Conservation (phyloP, 1,140 invertebrate species). For the Meloidogyne exigua region DNA sequence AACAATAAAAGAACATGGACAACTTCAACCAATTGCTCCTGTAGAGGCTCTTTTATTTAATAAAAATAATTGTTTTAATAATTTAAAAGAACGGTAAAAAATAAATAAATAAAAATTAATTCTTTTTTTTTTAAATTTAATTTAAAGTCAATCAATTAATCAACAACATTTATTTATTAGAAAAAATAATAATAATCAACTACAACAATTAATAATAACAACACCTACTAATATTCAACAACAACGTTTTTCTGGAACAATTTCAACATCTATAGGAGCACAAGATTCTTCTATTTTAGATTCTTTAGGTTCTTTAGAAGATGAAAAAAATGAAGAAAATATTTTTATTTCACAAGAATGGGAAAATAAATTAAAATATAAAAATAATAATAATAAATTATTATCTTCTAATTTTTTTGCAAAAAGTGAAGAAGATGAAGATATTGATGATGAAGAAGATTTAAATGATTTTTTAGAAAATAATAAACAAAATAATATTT, state of each 20-base stretch:
- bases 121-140: background rate
- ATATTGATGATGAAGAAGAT: constrained; percentile 28
- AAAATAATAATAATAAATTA: background rate
- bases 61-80: background rate
- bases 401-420: constrained; percentile 20
- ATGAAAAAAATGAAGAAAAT: background rate
- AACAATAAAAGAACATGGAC: background rate
- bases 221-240: background rate
- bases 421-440: constrained; percentile 18
- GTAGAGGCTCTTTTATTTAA: background rate
- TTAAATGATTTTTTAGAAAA: constrained; percentile 26
- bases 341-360: constrained; percentile 2
- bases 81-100: constrained; percentile 2
- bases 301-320: constrained; percentile 19
- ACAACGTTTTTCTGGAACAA: constrained; percentile 20
- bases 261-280: constrained; percentile 24
- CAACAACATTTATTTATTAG: background rate
- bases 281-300: constrained; percentile 22
- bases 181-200: background rate
- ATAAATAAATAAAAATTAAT: background rate
- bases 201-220: background rate
- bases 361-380: background rate
- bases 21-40: background rate
- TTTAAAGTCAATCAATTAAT: background rate
- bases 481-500: background rate